phyloP scores from a whole-genome alignment of 2,113 vertebrate genomes.

The Pelodiscus sinensis region DNA sequence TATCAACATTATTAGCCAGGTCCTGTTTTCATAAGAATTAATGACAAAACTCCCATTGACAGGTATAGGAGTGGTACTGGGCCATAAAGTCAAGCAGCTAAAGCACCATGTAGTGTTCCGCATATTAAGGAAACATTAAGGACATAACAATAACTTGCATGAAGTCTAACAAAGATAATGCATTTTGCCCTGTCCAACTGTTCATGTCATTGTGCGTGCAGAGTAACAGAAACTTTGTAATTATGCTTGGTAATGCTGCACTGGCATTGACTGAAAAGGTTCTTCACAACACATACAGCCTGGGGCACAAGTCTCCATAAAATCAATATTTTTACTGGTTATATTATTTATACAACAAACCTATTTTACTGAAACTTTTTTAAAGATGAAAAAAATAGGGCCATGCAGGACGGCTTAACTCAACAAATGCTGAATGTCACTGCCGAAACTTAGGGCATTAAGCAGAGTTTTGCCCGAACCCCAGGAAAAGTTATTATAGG shows the following conservation, averaged over 20 bases:
- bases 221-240: conserved; percentile 61
- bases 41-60: not conserved
- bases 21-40: not conserved
- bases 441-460: not conserved
- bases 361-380: not conserved
- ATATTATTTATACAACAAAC: conserved; percentile 48
- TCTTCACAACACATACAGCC: conserved; percentile 61
- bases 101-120: not conserved
- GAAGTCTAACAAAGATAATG: conserved; percentile 50
- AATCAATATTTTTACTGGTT: conserved; percentile 53
- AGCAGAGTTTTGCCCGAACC: not conserved
- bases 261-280: conserved; percentile 54
- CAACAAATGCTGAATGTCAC: not conserved
- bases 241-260: conserved; percentile 40
- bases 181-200: conserved; percentile 17
- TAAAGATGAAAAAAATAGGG: not conserved
- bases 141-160: conserved; percentile 48
- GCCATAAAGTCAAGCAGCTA: not conserved
- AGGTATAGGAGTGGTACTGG: not conserved
- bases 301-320: conserved; percentile 56
- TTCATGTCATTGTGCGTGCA: conserved; percentile 13
- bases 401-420: not conserved
- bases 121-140: not conserved
- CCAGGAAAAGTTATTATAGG: not conserved
- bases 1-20: not conserved